phyloP scores from a whole-genome alignment of 2,888 invertebrate species.

The Coelogynopora nodosa region DNA sequence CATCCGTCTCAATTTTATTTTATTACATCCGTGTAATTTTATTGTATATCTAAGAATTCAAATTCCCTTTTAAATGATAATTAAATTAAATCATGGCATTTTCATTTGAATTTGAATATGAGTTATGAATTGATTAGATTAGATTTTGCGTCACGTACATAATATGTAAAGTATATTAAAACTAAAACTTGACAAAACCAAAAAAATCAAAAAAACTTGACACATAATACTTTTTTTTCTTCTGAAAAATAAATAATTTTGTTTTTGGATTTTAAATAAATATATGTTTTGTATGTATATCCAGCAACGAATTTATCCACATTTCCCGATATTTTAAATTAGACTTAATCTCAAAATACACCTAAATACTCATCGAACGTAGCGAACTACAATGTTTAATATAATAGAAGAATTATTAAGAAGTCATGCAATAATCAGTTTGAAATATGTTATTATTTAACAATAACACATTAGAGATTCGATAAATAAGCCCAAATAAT shows the following conservation, averaged over 20 bases:
- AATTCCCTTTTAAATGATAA: too few relatives aligned
- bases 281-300: neutral
- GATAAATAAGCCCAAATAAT: neutral
- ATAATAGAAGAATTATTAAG: neutral
- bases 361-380: neutral
- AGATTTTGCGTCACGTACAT: too few relatives aligned
- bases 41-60: too few relatives aligned
- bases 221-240: neutral
- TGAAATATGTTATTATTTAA: neutral
- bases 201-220: slow-evolving; percentile 31
- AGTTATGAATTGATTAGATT: too few relatives aligned
- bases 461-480: neutral
- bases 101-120: too few relatives aligned
- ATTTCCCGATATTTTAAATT: slow-evolving; percentile 5
- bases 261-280: neutral
- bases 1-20: too few relatives aligned
- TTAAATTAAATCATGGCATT: too few relatives aligned
- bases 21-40: too few relatives aligned
- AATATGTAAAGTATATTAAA: too few relatives aligned
- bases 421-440: neutral
- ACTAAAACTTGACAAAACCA: too few relatives aligned
- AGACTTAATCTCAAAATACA: neutral
- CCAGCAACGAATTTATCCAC: slow-evolving; percentile 18
- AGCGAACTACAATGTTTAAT: neutral
- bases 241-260: neutral